Conservation (phyloP, 1,140 invertebrate genomes). For the Drosophila sulfurigaster region DNA sequence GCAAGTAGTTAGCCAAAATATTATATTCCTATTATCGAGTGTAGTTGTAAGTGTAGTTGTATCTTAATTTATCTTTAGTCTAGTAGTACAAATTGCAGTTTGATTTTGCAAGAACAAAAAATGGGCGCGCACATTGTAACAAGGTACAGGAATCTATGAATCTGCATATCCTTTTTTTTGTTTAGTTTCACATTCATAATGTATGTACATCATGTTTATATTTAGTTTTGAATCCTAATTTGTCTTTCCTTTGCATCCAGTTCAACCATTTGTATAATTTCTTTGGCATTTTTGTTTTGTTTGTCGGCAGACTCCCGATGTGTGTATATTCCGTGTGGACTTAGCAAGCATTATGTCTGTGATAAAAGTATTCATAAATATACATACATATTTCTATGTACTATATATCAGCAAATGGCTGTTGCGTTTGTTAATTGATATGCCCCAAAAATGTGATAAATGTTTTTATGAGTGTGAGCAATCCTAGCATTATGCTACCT, state of each 20-base stretch:
- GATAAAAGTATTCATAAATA: slow-evolving; percentile 76
- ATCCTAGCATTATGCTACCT: slow-evolving; percentile 50
- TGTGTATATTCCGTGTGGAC: slow-evolving; percentile 70
- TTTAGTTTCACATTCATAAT: slow-evolving; percentile 9
- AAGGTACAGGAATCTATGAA: slow-evolving; percentile 76
- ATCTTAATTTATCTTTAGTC: slow-evolving; percentile 48
- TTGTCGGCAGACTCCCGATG: slow-evolving; percentile 67
- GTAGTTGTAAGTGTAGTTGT: slow-evolving; percentile 11
- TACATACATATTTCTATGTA: slow-evolving; percentile 37
- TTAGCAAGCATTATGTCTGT: slow-evolving; percentile 80
- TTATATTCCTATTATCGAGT: slow-evolving; percentile 14
- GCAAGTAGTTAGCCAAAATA: too few species aligned
- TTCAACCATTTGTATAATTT: slow-evolving; percentile 22
- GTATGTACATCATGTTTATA: background rate
- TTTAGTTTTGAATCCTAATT: slow-evolving; percentile 4
- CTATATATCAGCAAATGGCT: slow-evolving; percentile 21
- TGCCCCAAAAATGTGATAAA: slow-evolving; percentile 34
- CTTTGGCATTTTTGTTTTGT: slow-evolving; percentile 43
- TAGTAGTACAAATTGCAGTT: slow-evolving; percentile 59
- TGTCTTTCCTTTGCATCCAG: slow-evolving; percentile 13
- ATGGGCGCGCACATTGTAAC: slow-evolving; percentile 34
- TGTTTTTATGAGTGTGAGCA: slow-evolving; percentile 6
- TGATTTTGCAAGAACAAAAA: slow-evolving; percentile 20
- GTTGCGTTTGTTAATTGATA: slow-evolving; percentile 50
- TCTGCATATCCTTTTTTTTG: slow-evolving; percentile 44